phyloP scores from a whole-genome alignment of 2,113 vertebrate genomes.

The Ciconia maguari region DNA sequence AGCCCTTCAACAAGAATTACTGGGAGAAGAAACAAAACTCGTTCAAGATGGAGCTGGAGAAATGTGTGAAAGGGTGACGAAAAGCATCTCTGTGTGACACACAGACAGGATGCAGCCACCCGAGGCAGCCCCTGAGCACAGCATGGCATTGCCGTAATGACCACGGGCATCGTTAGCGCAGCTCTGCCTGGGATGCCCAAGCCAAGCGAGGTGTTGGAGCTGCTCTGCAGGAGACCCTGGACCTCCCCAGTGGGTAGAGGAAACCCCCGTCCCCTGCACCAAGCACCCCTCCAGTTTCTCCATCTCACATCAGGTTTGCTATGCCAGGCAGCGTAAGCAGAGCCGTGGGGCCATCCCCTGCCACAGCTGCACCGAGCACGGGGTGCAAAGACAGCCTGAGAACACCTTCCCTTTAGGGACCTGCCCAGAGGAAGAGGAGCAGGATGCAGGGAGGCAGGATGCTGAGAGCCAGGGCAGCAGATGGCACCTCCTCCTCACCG shows the following conservation, averaged over 20 bases:
- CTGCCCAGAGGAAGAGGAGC: not conserved
- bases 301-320: not conserved
- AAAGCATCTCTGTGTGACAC: not conserved
- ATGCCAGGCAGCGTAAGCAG: fast-evolving
- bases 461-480: not conserved
- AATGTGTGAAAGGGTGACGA: not conserved
- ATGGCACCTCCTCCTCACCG: not conserved
- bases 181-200: not conserved
- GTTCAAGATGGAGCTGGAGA: not conserved
- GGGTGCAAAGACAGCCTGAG: not conserved
- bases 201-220: not conserved
- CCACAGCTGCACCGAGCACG: fast-evolving
- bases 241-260: not conserved
- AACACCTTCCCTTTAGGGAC: not conserved
- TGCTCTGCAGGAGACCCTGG: not conserved
- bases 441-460: not conserved
- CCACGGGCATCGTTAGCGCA: fast-evolving
- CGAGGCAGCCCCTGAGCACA: not conserved
- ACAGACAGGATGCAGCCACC: not conserved
- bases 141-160: not conserved
- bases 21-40: not conserved
- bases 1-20: not conserved
- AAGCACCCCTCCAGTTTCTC: not conserved
- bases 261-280: not conserved
- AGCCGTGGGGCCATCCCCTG: fast-evolving